phyloP scores from a whole-genome alignment of 2,888 invertebrate species.

The Drosophila quinaria region DNA sequence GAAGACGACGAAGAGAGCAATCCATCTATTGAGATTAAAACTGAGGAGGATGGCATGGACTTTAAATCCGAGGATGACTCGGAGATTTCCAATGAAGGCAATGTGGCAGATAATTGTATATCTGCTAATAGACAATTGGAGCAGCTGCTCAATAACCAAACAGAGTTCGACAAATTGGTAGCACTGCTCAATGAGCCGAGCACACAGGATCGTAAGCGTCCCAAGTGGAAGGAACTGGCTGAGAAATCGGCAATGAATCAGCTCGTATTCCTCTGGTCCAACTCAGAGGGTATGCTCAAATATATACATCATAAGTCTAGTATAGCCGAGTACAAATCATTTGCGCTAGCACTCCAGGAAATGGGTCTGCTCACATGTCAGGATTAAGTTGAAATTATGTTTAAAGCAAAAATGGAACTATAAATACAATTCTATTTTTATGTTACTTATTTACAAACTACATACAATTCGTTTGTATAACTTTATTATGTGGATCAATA shows the following conservation, averaged over 20 bases:
- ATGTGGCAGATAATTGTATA: neutral
- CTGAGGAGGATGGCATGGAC: slow-evolving; percentile 19
- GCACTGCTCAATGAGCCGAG: slow-evolving; percentile 86
- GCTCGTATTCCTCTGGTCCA: slow-evolving; percentile 87
- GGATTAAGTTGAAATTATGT: slow-evolving; percentile 11
- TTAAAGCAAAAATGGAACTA: neutral
- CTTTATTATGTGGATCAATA: slow-evolving; percentile 24
- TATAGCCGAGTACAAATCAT: slow-evolving; percentile 54
- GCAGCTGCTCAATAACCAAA: slow-evolving; percentile 74
- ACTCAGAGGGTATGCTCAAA: slow-evolving; percentile 87
- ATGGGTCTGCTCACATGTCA: slow-evolving; percentile 49
- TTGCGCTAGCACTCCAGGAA: slow-evolving; percentile 56
- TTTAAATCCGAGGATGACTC: neutral
- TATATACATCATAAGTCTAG: slow-evolving; percentile 82
- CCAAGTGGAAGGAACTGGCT: slow-evolving; percentile 88
- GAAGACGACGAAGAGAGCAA: slow-evolving; percentile 81
- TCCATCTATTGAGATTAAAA: slow-evolving; percentile 26
- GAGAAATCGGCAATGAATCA: slow-evolving; percentile 86
- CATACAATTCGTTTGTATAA: neutral
- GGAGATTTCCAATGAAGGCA: neutral
- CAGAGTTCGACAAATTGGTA: slow-evolving; percentile 86
- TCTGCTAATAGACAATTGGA: slow-evolving; percentile 47
- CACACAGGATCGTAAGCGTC: slow-evolving; percentile 65
- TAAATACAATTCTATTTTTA: neutral
- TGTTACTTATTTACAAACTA: neutral